Evolutionary conservation across 2,797 vertebrate genomes (phyloP), one percentile per base, ranked within the genome.

Genomic region (Florisuga fusca): DNA sequence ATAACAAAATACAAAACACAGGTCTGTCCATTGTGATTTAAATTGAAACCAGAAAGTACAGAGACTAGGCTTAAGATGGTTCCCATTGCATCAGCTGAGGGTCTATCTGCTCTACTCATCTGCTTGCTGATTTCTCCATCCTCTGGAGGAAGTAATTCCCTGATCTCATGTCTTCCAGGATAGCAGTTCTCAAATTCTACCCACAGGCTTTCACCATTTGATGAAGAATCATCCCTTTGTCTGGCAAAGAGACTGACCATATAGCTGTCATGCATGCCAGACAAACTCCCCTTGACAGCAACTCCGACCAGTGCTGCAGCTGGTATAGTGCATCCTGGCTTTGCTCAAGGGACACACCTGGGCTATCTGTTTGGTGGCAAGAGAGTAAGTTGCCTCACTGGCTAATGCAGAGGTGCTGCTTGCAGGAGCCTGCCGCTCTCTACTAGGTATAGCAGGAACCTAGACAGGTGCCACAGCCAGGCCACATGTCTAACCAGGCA

Each of bases 271-370:
- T 53, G 9, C 18, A 36, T n/a, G 7, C 19, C 36, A 73, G 18
- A 26, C 21, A 9, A 7, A 48, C 0, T 1, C 4, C 3, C 2
- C 14, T 57, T 55, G 8, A 13, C 31, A 63, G 21, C 15, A 67
- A 2, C 21, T 81, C 54, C 12, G 2, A 20, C 15, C 0, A 0
- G 22, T 0, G 0, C 50, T 84, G 36, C 23, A 36, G 22, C 25
- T 77, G 48, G 13, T 13, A 8, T 5, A 5, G 22, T 54, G 15
- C 20, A 20, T 38, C 8, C 7, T 36, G 15, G 8, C 31, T 53
- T 86, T 68, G 36, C 33, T 20, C 50, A 45, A 36, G 9, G 14
- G 13, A 41, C 53, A 57, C 5, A 54, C 2, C 19, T 2, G 3
- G 18, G 26, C 16, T n/a, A 27, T 36, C 36, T 0, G 0, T 26